phyloP scores from a whole-genome alignment of 2,888 invertebrate genomes.

The Periphyllus acericola region DNA sequence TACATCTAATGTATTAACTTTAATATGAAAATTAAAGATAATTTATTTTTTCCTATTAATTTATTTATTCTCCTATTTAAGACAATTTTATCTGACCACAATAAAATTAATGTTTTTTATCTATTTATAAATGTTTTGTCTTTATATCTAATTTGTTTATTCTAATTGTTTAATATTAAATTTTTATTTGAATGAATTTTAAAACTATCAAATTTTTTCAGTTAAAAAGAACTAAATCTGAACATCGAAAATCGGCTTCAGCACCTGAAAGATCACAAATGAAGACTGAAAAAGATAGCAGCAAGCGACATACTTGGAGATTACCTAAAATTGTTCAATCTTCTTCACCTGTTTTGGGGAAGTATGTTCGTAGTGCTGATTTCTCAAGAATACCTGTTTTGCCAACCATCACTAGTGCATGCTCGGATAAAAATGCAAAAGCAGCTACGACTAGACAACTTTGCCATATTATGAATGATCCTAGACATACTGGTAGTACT shows the following conservation, averaged over 20 bases:
- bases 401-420: conserved; percentile 58
- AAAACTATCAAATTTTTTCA: conserved; percentile 1
- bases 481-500: conserved; percentile 59
- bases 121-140: not conserved
- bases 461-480: conserved; percentile 58
- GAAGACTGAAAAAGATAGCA: conserved; percentile 60
- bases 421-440: conserved; percentile 58
- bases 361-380: conserved; percentile 60
- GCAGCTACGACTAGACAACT: conserved; percentile 56
- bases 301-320: conserved; percentile 54
- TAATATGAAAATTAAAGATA: not conserved
- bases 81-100: conserved; percentile 37
- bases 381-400: conserved; percentile 63
- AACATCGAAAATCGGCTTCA: conserved; percentile 50
- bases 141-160: not conserved
- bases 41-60: too few species aligned
- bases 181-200: not conserved
- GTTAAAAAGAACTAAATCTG: conserved; percentile 59
- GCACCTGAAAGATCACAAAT: conserved; percentile 58
- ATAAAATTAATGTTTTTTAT: conserved; percentile 10
- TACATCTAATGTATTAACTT: not conserved
- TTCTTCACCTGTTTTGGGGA: conserved; percentile 37
- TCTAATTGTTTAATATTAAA: not conserved
- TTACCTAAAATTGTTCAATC: conserved; percentile 59
- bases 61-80: not conserved